These are phyloP conservation scores for Drosophila bocki DNA, from an alignment of 1,140 invertebrate genomes.

Conservation along the genomic window DNA sequence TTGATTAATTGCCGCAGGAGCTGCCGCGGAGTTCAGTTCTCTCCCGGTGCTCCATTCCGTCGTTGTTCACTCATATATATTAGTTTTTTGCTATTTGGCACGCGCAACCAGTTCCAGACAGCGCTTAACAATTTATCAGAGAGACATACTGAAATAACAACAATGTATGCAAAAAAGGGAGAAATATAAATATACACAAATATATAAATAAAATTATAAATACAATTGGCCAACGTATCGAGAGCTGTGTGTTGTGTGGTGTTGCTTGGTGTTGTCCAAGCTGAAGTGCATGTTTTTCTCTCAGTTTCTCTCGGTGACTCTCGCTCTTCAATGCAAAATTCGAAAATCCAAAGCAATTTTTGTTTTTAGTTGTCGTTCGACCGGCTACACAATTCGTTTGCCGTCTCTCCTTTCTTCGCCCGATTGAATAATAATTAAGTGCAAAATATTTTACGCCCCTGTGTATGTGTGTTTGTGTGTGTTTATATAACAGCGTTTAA, in stretches of 20 bases:
- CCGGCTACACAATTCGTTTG: conserved; percentile 57
- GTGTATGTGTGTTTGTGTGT: not conserved
- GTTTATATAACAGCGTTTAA: conserved; percentile 55
- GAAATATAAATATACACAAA: conserved; percentile 25
- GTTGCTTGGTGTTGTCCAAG: conserved; percentile 49
- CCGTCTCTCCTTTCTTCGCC: conserved; percentile 30
- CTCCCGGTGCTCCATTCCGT: conserved; percentile 6
- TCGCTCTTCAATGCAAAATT: conserved; percentile 53
- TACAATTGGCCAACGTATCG: conserved; percentile 63
- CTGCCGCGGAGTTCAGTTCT: conserved; percentile 17
- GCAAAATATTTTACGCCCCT: conserved; percentile 22
- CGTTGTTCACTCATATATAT: conserved; percentile 44
- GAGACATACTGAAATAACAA: conserved; percentile 12
- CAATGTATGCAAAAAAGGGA: conserved; percentile 29
- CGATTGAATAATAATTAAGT: conserved; percentile 77
- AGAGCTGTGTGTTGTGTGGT: conserved; percentile 37
- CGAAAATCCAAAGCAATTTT: conserved; percentile 55
- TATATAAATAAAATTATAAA: conserved; percentile 58
- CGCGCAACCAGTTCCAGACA: conserved; percentile 70
- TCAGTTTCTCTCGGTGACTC: conserved; percentile 27
- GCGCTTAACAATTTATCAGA: conserved; percentile 43
- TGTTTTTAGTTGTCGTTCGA: conserved; percentile 59
- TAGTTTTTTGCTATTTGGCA: conserved; percentile 74
- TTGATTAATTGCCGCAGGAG: conserved; percentile 63
- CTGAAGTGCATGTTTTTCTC: conserved; percentile 75